These are phyloP conservation scores for Embiotoca jacksoni DNA, from an alignment of 2,113 vertebrate genomes.

Conservation along the genomic window DNA sequence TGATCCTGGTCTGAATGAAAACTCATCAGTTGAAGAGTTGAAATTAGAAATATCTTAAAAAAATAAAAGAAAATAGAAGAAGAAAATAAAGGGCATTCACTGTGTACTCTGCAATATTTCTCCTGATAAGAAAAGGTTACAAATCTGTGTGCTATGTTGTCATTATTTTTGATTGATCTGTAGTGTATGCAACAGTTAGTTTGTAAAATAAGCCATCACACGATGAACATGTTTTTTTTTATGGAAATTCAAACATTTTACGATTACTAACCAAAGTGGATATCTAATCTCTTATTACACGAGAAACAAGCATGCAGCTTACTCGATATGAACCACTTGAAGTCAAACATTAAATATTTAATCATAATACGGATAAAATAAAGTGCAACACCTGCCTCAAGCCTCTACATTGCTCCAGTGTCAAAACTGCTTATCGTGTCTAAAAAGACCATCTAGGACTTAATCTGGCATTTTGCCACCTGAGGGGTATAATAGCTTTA, in stretches of 20 bases:
- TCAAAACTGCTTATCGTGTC: slow-evolving; percentile 58
- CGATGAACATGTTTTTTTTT: neutral
- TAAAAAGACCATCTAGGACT: slow-evolving; percentile 38
- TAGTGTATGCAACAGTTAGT: neutral
- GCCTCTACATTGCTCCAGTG: slow-evolving; percentile 24
- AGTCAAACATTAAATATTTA: slow-evolving; percentile 40
- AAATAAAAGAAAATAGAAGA: too few relatives aligned
- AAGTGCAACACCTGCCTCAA: slow-evolving; percentile 46
- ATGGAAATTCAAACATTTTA: neutral
- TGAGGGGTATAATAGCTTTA: slow-evolving; percentile 55
- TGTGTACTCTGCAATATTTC: too few relatives aligned
- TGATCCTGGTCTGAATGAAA: neutral
- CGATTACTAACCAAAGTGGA: neutral
- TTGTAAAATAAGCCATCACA: neutral
- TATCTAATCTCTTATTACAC: neutral
- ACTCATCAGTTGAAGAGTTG: neutral
- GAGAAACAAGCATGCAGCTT: neutral
- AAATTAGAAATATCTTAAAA: neutral
- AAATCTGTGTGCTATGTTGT: neutral
- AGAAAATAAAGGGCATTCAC: too few relatives aligned
- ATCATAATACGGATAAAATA: slow-evolving; percentile 32
- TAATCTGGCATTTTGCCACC: slow-evolving; percentile 56
- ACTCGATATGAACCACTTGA: slow-evolving; percentile 26
- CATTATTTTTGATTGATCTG: neutral
- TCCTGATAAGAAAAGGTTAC: too few relatives aligned